phyloP scores from a whole-genome alignment of 2,888 invertebrate species.

The Leptothorax acervorum region DNA sequence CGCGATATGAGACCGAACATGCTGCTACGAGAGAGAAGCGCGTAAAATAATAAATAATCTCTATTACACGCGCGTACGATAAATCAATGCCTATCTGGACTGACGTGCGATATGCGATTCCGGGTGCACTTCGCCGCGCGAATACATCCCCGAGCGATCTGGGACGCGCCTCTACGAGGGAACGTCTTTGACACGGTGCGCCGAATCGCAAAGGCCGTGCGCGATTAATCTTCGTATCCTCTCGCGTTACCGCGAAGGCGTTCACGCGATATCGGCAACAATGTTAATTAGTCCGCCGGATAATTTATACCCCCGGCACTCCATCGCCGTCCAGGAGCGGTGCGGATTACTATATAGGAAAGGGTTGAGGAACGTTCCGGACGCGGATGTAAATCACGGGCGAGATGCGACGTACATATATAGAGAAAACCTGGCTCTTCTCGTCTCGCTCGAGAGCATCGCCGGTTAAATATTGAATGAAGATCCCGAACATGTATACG shows the following conservation, averaged over 20 bases:
- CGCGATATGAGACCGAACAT: slow-evolving; percentile 1
- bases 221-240: slow-evolving; percentile 67
- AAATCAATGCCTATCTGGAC: slow-evolving; percentile 41
- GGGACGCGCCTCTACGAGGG: slow-evolving; percentile 32
- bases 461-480: slow-evolving; percentile 58
- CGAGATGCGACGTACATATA: slow-evolving; percentile 36
- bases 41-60: slow-evolving; percentile 45
- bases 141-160: slow-evolving; percentile 23
- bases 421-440: slow-evolving; percentile 47
- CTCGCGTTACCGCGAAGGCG: slow-evolving; percentile 47
- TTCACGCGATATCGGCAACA: slow-evolving; percentile 66
- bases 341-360: slow-evolving; percentile 66
- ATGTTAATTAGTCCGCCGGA: slow-evolving; percentile 73
- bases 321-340: slow-evolving; percentile 56
- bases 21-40: not conserved
- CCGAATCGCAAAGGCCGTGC: slow-evolving; percentile 51
- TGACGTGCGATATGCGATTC: slow-evolving; percentile 31
- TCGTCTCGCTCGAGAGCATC: slow-evolving; percentile 57
- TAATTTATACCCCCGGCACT: slow-evolving; percentile 71
- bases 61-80: slow-evolving; percentile 25
- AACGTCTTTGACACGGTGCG: slow-evolving; percentile 43
- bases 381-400: slow-evolving; percentile 69
- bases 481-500: slow-evolving; percentile 17
- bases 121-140: slow-evolving; percentile 10
- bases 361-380: slow-evolving; percentile 57